Conservation (phyloP, 2,888 invertebrate species). For the Unio delphinus region DNA sequence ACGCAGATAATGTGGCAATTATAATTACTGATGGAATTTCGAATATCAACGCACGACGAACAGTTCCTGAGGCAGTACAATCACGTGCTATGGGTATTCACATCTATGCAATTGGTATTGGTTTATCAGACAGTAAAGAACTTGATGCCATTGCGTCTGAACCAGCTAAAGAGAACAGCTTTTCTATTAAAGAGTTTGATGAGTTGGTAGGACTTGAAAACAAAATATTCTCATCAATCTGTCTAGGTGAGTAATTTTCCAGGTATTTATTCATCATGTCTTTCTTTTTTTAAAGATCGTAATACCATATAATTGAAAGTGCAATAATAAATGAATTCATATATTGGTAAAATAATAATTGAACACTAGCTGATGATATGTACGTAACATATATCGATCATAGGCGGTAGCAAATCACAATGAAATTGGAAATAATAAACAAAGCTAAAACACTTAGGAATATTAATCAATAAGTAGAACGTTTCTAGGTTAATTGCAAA, state of each 20-base stretch:
- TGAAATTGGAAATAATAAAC: too few relatives aligned
- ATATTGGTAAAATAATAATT: too few relatives aligned
- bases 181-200: constrained; percentile 54
- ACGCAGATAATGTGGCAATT: constrained; percentile 58
- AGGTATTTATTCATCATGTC: neutral
- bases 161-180: constrained; percentile 49
- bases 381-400: too few relatives aligned
- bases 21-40: constrained; percentile 67
- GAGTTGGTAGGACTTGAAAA: constrained; percentile 42
- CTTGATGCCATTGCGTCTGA: constrained; percentile 56
- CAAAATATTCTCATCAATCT: constrained; percentile 37
- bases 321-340: too few relatives aligned
- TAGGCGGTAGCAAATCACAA: too few relatives aligned
- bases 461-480: too few relatives aligned
- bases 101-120: constrained; percentile 60
- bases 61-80: constrained; percentile 52
- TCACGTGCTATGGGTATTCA: constrained; percentile 54
- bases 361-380: too few relatives aligned
- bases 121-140: constrained; percentile 58
- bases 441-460: too few relatives aligned
- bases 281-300: neutral
- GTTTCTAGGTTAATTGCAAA: too few relatives aligned
- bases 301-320: too few relatives aligned
- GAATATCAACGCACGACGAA: constrained; percentile 57
- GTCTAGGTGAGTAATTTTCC: constrained; percentile 37